Evolutionary conservation across 2,888 invertebrate species (phyloP), one percentile per base, ranked within the genome.

Genomic region (Clusia tigrina): DNA sequence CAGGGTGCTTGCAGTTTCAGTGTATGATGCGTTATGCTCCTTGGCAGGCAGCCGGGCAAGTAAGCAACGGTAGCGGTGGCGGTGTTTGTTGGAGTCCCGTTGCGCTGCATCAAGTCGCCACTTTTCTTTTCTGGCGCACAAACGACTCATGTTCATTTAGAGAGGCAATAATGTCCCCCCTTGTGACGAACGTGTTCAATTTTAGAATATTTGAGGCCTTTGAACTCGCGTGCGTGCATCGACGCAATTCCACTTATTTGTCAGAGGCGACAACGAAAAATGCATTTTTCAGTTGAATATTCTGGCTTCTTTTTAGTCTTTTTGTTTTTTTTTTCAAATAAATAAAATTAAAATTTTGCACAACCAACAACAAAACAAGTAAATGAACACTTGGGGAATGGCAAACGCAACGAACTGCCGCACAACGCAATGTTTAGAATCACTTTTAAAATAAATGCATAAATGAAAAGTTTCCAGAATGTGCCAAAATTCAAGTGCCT

Each of bases 391-490:
- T n/a, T n/a, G n/a, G n/a, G n/a, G n/a, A n/a, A n/a, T n/a, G n/a
- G n/a, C n/a, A n/a, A n/a, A n/a, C n/a, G n/a, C n/a, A n/a, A n/a
- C n/a, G n/a, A n/a, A n/a, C n/a, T n/a, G n/a, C n/a, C n/a, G n/a
- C n/a, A n/a, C n/a, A n/a, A n/a, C n/a, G n/a, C n/a, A n/a, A n/a
- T n/a, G n/a, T n/a, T n/a, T n/a, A n/a, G 32, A 32, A 12, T 32
- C 3, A 42, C n/a, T 42, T 42, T n/a, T 42, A 32, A 56, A 58
- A 56, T 5, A 59, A 67, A 48, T 51, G 15, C 37, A 54, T 56
- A 62, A 58, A 57, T 38, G 9, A 15, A 54, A 37, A 59, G 9
- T 25, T 60, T 17, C 55, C 55, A 42, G n/a, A 58, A 46, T n/a
- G n/a, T n/a, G n/a, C n/a, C n/a, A n/a, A n/a, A n/a, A n/a, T n/a